Percentiles rank a stretch among this genome's conserved stretches.
Evolutionary conservation across 2,888 invertebrate species (phyloP).

Genomic region (Schizaphis graminum): DNA sequence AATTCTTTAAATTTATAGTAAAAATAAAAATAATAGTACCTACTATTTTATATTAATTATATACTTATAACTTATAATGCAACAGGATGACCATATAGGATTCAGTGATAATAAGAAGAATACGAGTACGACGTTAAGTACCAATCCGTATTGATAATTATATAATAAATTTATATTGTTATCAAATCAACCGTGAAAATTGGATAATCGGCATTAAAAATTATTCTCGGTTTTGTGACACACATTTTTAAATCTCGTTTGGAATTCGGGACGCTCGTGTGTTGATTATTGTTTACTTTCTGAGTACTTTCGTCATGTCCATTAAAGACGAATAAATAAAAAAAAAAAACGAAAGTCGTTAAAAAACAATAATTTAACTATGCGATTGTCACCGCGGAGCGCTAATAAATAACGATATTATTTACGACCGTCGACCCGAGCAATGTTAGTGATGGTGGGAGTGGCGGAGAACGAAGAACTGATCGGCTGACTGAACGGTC

Average conservation of each 20-base stretch:
- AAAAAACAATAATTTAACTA: not conserved
- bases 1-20: too few species aligned
- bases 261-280: not conserved
- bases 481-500: not conserved
- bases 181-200: not conserved
- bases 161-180: not conserved
- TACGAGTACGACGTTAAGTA: not conserved
- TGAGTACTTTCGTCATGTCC: not conserved
- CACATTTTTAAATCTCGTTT: not conserved
- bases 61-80: not conserved
- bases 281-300: not conserved
- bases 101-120: not conserved
- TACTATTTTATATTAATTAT: too few species aligned
- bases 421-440: not conserved
- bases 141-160: not conserved
- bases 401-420: conserved; percentile 1
- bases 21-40: not conserved
- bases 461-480: not conserved
- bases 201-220: not conserved
- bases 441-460: not conserved
- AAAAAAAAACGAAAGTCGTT: not conserved
- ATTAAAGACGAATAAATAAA: not conserved
- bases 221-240: not conserved
- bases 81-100: not conserved
- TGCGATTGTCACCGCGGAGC: not conserved